Conservation (phyloP, 2,888 invertebrate genomes). For the Tubulanus polymorphus region DNA sequence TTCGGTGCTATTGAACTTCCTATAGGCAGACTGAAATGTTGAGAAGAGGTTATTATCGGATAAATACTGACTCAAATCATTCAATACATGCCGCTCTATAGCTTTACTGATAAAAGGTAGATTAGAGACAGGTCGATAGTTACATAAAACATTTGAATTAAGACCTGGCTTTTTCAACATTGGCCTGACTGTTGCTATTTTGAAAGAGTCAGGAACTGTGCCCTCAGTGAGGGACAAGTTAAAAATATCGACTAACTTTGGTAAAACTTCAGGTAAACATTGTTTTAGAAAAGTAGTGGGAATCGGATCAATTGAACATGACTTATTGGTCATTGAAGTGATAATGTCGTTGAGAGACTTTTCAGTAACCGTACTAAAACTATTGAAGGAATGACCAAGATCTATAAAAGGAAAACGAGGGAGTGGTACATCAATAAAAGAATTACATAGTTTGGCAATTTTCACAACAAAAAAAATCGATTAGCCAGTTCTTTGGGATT, state of each 20-base stretch:
- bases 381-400: too few relatives aligned
- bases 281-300: not conserved
- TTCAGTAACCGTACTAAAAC: too few relatives aligned
- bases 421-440: too few relatives aligned
- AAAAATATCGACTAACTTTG: not conserved
- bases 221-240: slow-evolving; percentile 1
- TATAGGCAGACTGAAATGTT: slow-evolving; percentile 11
- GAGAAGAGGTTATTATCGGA: slow-evolving; percentile 6
- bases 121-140: slow-evolving; percentile 16
- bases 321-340: not conserved
- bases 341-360: too few relatives aligned
- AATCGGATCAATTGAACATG: not conserved
- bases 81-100: slow-evolving; percentile 9
- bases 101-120: slow-evolving; percentile 13
- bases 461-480: too few relatives aligned
- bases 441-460: too few relatives aligned
- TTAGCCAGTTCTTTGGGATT: too few relatives aligned
- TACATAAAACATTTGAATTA: slow-evolving; percentile 7
- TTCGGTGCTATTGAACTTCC: slow-evolving; percentile 4
- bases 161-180: slow-evolving; percentile 10
- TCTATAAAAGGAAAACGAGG: too few relatives aligned
- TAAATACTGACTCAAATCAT: slow-evolving; percentile 4
- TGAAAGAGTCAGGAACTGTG: slow-evolving; percentile 2
- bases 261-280: not conserved
- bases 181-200: slow-evolving; percentile 9